Evolutionary conservation across 2,113 vertebrate species (phyloP).

Genomic region (Psammodynastes pulverulentus): DNA sequence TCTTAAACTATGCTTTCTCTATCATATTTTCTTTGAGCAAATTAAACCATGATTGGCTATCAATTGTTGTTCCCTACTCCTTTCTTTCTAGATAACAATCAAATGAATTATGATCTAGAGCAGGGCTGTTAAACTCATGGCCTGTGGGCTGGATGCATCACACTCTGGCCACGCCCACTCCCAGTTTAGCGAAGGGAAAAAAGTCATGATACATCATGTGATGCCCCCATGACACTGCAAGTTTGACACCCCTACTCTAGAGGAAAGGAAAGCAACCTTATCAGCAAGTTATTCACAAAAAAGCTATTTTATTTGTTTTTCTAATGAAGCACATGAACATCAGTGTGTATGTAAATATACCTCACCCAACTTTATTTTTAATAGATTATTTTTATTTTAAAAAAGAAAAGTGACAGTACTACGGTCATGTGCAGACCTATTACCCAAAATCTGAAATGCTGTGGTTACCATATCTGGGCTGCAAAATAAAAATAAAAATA

Average conservation of each 20-base stretch:
- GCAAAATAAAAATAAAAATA: not conserved
- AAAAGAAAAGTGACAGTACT: not conserved
- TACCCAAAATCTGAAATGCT: not conserved
- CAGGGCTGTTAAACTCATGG: no score
- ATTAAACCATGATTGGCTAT: constrained; percentile 32
- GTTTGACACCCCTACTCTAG: not conserved
- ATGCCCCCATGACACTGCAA: no score
- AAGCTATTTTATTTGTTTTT: constrained; percentile 19
- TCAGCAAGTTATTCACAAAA: constrained; percentile 16
- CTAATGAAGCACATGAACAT: not conserved
- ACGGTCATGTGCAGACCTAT: not conserved
- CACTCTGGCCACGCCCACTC: no score
- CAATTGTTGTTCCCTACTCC: constrained; percentile 19
- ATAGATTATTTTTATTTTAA: not conserved
- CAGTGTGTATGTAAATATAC: not conserved
- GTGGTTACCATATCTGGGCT: not conserved
- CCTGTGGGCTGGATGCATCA: no score
- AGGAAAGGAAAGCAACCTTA: not conserved
- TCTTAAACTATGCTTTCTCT: constrained; percentile 29
- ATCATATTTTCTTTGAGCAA: constrained; percentile 33
- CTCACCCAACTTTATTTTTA: not conserved
- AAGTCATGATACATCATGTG: no score
- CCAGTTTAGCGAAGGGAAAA: no score
- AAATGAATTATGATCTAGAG: constrained; percentile 23
- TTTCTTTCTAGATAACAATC: constrained; percentile 51